Evolutionary conservation across 2,113 vertebrate species (phyloP).

Genomic region (Brevimyrus niger): DNA sequence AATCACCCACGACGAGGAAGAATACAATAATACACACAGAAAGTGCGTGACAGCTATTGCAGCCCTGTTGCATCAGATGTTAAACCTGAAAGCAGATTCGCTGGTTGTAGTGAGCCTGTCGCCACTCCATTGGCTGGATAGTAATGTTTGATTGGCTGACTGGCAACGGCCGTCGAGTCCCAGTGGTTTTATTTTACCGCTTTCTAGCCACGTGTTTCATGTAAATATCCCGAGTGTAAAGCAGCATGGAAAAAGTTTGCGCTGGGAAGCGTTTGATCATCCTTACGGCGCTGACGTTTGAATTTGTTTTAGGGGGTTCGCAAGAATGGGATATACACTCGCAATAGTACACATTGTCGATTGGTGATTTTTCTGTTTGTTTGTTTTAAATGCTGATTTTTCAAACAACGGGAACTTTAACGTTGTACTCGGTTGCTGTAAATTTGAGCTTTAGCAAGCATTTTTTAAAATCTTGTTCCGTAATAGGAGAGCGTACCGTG

Average conservation of each 20-base stretch:
- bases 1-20: slow-evolving; percentile 44
- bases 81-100: slow-evolving; percentile 49
- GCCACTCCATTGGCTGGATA: slow-evolving; percentile 47
- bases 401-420: not conserved
- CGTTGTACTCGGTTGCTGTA: not conserved
- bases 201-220: slow-evolving; percentile 61
- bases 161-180: slow-evolving; percentile 41
- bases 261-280: not conserved
- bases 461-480: not conserved
- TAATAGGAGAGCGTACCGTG: not conserved
- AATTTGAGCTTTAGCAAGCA: not conserved
- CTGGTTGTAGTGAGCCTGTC: slow-evolving; percentile 24
- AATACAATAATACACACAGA: slow-evolving; percentile 50
- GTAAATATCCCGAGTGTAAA: slow-evolving; percentile 63
- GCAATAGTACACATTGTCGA: not conserved
- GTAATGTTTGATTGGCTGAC: slow-evolving; percentile 50
- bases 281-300: not conserved
- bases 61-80: slow-evolving; percentile 68
- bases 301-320: not conserved
- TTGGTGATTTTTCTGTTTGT: not conserved
- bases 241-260: slow-evolving; percentile 15
- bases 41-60: slow-evolving; percentile 54
- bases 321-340: not conserved
- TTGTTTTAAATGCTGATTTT: not conserved
- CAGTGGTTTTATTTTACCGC: slow-evolving; percentile 38